Base-by-base conservation (phyloP, 2,113 vertebrate species). In the Syrmaticus mikado region DNA sequence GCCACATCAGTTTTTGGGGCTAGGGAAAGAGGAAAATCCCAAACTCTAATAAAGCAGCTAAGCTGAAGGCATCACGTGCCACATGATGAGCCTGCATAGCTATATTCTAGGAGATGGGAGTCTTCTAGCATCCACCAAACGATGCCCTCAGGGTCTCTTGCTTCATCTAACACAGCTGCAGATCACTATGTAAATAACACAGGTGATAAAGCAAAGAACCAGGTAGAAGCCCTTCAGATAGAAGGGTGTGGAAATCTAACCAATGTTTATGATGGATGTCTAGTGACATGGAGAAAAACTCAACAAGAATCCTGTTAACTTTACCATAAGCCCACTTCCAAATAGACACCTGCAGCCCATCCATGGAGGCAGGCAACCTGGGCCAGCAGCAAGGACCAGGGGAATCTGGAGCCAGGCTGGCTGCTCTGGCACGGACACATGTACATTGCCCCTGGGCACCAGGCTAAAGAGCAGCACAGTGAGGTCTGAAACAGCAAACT, bases 41-140 rank as follows among this genome's bases (percentile, higher is more conserved):
- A 40, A 86, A 50, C 20, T n/a, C 41, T 46, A 58, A 38, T 14
- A 71, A 50, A 66, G 48, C 53, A 77, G 48, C 2, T 40, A 72
- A 82, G 38, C n/a, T 58, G 45, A 72, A 28, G 73, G 60, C 81
- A 62, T 62, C 24, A 8, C 27, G 24, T 0, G 0, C 30, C 3
- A 0, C n/a, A 80, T 57, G 41, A 73, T n/a, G 60, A 81, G 38
- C 61, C n/a, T 72, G 46, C 1, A 1, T 11, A 43, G 21, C 24
- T 50, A 6, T 11, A 2, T 30, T 46, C 45, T n/a, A 57, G 66
- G 34, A 84, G n/a, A 57, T 45, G 28, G 1, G 13, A 32, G 41
- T 55, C 55, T 76, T 79, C 38, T 8, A 2, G 24, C 13, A 16
- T 28, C 34, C 85, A 73, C 13, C 43, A 55, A 68, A 32, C 16